A percentile compares a stretch with the other conserved stretches of the same genome.
Conservation (phyloP, 2,888 invertebrate species). For the Drosophila austrosaltans region DNA sequence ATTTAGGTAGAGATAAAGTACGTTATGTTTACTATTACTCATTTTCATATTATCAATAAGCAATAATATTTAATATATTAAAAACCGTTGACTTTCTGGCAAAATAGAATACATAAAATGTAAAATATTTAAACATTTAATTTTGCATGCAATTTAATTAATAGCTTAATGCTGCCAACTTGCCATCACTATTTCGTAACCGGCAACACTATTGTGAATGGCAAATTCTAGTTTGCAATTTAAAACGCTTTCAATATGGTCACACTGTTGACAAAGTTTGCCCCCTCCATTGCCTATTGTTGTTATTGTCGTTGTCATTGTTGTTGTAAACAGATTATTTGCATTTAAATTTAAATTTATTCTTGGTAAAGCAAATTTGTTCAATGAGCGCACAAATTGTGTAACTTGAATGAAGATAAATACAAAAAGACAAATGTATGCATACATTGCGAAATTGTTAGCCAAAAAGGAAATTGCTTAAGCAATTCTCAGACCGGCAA, state of each 20-base stretch:
- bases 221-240: background rate
- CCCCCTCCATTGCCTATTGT: background rate
- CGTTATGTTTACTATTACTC: too few species aligned
- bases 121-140: too few species aligned
- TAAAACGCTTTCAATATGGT: conserved; percentile 10
- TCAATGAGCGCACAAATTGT: conserved; percentile 35
- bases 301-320: background rate
- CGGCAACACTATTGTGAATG: conserved; percentile 21
- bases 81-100: too few species aligned
- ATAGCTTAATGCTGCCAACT: background rate
- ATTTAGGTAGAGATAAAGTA: background rate
- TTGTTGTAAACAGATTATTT: conserved; percentile 38
- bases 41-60: too few species aligned
- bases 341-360: conserved; percentile 29
- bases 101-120: too few species aligned
- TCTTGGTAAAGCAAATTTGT: conserved; percentile 4
- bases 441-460: conserved; percentile 3
- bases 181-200: background rate
- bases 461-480: conserved; percentile 1
- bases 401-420: conserved; percentile 9
- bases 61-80: too few species aligned
- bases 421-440: background rate
- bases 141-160: too few species aligned
- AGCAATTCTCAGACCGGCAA: background rate
- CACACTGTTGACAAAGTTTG: conserved; percentile 20